phyloP scores from a whole-genome alignment of 1,140 invertebrate species.

The Chironomus striatipennis region DNA sequence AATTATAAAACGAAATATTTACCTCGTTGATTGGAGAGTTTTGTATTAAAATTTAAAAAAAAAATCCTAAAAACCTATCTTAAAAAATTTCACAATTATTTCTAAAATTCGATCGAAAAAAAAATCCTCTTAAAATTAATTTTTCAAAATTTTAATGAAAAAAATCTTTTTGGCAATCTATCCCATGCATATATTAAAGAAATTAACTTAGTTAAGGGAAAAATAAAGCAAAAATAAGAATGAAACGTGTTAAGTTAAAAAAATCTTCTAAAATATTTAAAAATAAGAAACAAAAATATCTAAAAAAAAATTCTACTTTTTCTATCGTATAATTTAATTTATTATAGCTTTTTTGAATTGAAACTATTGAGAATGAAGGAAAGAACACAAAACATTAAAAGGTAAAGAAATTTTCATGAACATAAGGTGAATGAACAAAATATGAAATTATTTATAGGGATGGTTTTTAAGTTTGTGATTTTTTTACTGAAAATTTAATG shows the following conservation, averaged over 20 bases:
- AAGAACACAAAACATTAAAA: neutral
- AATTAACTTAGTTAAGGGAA: neutral
- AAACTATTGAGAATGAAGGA: constrained; percentile 7
- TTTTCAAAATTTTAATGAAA: constrained; percentile 4
- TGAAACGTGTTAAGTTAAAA: constrained; percentile 1
- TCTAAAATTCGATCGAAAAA: too few relatives aligned
- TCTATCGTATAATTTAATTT: constrained; percentile 10
- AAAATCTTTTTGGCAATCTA: constrained; percentile 5
- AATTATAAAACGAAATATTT: too few relatives aligned
- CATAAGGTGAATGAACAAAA: neutral
- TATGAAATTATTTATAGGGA: neutral
- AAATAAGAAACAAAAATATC: neutral
- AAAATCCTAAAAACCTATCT: neutral
- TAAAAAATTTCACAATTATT: neutral
- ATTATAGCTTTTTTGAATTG: constrained; percentile 14
- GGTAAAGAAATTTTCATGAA: neutral
- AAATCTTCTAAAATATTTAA: neutral
- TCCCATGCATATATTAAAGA: neutral
- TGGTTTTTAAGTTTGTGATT: neutral
- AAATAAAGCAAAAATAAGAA: neutral
- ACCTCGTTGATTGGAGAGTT: too few relatives aligned
- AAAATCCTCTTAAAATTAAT: neutral
- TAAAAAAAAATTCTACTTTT: neutral
- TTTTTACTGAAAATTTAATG: neutral
- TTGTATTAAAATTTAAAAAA: too few relatives aligned